These are phyloP conservation scores for Drosophila flavopinicola DNA, from an alignment of 2,888 invertebrate species.

Conservation along the genomic window DNA sequence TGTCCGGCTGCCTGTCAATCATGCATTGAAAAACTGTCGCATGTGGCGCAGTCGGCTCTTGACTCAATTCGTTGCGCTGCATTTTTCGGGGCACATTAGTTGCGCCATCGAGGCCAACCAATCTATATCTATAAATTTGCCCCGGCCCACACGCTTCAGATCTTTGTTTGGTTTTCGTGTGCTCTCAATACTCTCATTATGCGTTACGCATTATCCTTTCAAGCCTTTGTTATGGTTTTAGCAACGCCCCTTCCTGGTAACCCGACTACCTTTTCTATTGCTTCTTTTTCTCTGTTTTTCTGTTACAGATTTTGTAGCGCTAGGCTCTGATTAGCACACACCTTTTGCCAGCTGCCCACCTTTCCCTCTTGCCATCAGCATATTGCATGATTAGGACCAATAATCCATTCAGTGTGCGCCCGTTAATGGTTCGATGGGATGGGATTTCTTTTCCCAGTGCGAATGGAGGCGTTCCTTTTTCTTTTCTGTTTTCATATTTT, in stretches of 20 bases:
- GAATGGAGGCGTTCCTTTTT: constrained; percentile 39
- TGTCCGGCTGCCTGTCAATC: constrained; percentile 48
- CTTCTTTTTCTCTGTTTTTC: no score
- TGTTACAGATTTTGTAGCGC: constrained; percentile 53
- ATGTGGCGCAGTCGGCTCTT: constrained; percentile 43
- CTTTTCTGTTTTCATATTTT: no score
- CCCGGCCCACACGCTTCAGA: constrained; percentile 41
- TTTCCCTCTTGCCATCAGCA: constrained; percentile 46
- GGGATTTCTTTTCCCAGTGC: constrained; percentile 21
- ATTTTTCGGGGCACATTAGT: constrained; percentile 50
- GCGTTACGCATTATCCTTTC: constrained; percentile 77
- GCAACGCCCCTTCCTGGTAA: constrained; percentile 79
- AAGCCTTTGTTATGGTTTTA: constrained; percentile 61
- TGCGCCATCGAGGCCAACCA: constrained; percentile 32
- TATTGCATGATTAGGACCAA: constrained; percentile 72
- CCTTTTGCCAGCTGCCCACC: constrained; percentile 49
- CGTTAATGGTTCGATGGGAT: constrained; percentile 59
- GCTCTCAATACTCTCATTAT: constrained; percentile 55
- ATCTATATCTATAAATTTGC: constrained; percentile 10
- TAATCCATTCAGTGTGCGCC: constrained; percentile 64
- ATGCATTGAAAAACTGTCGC: constrained; percentile 38
- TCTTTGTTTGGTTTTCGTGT: constrained; percentile 31
- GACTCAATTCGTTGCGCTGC: constrained; percentile 65
- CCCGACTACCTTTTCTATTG: constrained; percentile 58
- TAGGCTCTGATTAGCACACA: constrained; percentile 51